phyloP scores from a whole-genome alignment of 2,888 invertebrate genomes.

The Eucriotettix oculatus region DNA sequence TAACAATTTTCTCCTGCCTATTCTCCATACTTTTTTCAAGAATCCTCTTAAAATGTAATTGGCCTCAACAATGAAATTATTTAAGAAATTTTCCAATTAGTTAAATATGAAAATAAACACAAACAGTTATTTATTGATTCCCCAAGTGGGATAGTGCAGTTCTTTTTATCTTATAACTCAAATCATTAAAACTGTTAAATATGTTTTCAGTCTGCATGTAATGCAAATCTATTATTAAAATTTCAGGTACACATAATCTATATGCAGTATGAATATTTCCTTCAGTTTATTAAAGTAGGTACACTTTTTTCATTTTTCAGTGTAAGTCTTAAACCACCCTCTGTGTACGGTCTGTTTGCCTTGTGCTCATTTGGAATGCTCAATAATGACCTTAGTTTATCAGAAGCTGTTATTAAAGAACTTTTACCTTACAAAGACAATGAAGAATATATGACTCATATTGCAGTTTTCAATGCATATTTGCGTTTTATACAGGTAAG shows the following conservation, averaged over 20 bases:
- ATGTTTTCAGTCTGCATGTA: too few species aligned
- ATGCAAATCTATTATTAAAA: constrained; percentile 19
- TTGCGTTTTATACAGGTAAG: constrained; percentile 34
- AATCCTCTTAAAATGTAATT: too few species aligned
- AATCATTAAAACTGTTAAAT: too few species aligned
- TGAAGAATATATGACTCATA: constrained; percentile 40
- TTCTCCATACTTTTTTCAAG: constrained; percentile 21
- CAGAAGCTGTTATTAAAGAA: constrained; percentile 54
- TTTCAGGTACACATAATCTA: constrained; percentile 12
- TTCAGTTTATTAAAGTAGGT: background rate
- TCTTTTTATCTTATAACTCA: too few species aligned
- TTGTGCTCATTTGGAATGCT: constrained; percentile 64
- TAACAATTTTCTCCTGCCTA: constrained; percentile 11
- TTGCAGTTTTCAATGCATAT: constrained; percentile 49
- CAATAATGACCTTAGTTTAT: constrained; percentile 53
- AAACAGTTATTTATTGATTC: too few species aligned
- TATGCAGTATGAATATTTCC: background rate
- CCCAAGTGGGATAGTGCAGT: too few species aligned
- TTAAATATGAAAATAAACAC: too few species aligned
- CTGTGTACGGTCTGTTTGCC: constrained; percentile 59
- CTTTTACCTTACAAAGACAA: constrained; percentile 42
- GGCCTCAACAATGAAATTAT: too few species aligned
- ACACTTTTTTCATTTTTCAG: constrained; percentile 15
- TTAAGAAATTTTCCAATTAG: too few species aligned
- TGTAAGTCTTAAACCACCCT: constrained; percentile 36